phyloP scores from a whole-genome alignment of 2,888 invertebrate species.

The Agrochola lota region DNA sequence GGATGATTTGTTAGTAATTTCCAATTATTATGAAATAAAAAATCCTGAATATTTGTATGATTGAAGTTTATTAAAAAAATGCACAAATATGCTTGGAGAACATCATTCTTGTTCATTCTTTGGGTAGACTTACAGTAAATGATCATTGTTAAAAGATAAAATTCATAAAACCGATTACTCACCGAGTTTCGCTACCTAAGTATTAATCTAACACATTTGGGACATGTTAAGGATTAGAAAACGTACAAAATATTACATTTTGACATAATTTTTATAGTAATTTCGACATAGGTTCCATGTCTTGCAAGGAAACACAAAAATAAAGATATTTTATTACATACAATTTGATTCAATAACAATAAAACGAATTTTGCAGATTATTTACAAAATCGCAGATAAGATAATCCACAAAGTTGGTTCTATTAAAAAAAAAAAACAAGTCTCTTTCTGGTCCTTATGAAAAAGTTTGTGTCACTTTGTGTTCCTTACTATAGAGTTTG shows the following conservation, averaged over 20 bases:
- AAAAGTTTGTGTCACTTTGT: background rate
- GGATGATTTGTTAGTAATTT: constrained; percentile 52
- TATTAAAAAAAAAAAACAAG: constrained; percentile 20
- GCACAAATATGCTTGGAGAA: constrained; percentile 74
- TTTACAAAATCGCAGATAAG: background rate
- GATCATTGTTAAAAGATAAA: constrained; percentile 65
- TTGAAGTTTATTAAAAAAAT: constrained; percentile 69
- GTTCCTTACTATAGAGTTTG: constrained; percentile 15
- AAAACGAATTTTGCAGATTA: constrained; percentile 55
- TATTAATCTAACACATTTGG: constrained; percentile 41
- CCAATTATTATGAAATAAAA: constrained; percentile 59
- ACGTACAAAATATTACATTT: constrained; percentile 3
- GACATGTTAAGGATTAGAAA: constrained; percentile 49
- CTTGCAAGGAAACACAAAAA: constrained; percentile 13
- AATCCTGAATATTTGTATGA: constrained; percentile 43
- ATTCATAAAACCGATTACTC: constrained; percentile 41
- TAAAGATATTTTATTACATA: background rate
- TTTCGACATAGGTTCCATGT: background rate
- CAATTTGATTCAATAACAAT: constrained; percentile 33
- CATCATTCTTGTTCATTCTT: constrained; percentile 64
- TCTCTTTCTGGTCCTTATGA: background rate
- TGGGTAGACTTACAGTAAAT: constrained; percentile 60
- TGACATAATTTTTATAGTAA: background rate
- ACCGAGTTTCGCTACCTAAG: constrained; percentile 42
- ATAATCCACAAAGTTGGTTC: constrained; percentile 47